Evolutionary conservation across 2,888 invertebrate species (phyloP).

Genomic region (Meloe dianella): DNA sequence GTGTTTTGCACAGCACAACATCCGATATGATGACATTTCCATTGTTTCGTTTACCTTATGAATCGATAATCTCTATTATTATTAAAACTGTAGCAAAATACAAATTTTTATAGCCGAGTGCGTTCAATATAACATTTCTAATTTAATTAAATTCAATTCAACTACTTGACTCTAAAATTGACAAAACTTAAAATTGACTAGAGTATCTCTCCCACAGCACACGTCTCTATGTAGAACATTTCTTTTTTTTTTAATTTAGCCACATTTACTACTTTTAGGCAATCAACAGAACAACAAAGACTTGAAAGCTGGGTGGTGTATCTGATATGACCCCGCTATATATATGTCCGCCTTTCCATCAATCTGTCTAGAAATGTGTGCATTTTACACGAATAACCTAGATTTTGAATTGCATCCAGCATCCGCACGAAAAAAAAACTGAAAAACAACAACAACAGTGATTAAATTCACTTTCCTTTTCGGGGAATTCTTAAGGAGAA

Average conservation of each 20-base stretch:
- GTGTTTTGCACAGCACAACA: not conserved
- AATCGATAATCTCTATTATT: not conserved
- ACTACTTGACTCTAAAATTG: slow-evolving; percentile 59
- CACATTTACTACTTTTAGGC: slow-evolving; percentile 58
- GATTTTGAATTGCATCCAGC: slow-evolving; percentile 30
- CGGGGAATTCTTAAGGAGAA: slow-evolving; percentile 11
- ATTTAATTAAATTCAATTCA: slow-evolving; percentile 52
- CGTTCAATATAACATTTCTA: slow-evolving; percentile 52
- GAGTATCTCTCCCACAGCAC: slow-evolving; percentile 55
- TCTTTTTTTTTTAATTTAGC: slow-evolving; percentile 45
- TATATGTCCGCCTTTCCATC: not conserved
- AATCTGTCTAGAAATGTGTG: slow-evolving; percentile 39
- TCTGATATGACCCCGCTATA: slow-evolving; percentile 45
- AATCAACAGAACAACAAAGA: slow-evolving; percentile 13
- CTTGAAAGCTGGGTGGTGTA: slow-evolving; percentile 36
- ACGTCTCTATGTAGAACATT: slow-evolving; percentile 32
- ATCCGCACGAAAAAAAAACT: slow-evolving; percentile 21
- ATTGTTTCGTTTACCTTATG: not conserved
- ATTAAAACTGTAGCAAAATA: slow-evolving; percentile 19
- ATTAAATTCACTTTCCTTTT: slow-evolving; percentile 1
- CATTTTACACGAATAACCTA: slow-evolving; percentile 54
- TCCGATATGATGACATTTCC: not conserved
- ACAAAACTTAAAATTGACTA: slow-evolving; percentile 62
- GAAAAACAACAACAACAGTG: too few relatives aligned
- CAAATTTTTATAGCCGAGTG: slow-evolving; percentile 45